Evolutionary conservation across 2,888 invertebrate genomes (phyloP), one percentile per base, ranked within the genome.

Genomic region (Phyllotreta striolata): DNA sequence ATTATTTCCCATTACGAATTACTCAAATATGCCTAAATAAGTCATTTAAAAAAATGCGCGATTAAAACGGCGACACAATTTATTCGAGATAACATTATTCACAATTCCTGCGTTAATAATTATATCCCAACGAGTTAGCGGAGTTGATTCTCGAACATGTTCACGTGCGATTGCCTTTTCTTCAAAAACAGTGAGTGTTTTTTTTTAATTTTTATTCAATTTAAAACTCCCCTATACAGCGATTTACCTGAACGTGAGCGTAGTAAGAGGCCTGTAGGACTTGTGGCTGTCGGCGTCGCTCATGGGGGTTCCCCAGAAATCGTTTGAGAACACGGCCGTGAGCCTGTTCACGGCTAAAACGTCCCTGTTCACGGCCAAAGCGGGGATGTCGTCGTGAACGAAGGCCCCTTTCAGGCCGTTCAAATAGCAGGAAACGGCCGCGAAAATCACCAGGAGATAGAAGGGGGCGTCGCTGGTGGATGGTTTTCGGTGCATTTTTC

Each of bases 251-350:
- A 95, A 95, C 6, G 92, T 89, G 55, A 94, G 83, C 55, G 91
- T 90, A n/a, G 93, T 93, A 69, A 95, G 83, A 44, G 95, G 94
- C 72, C 94, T 85, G 81, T 94, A 94, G 57, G 93, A 93, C 84
- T 94, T 94, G 83, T 94, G 95, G 74, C 93, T 93, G 76, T 85
- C 86, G 55, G 87, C 83, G 76, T 92, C 90, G n/a, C 87, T 85
- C 91, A 95, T 92, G 37, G 91, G 89, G 55, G 89, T 91, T 9
- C 94, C 94, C 95, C 94, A 95, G 80, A 93, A 95, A 82, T 95
- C 95, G 79, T 93, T 90, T 73, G 84, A 83, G 76, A 92, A 88
- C 73, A 91, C 84, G 73, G 85, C 85, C 66, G 83, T 77, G 73
- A 91, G 80, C 38, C 87, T 82, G 66, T 86, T 89, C 55, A 84